Evolutionary conservation across 2,888 invertebrate species (phyloP).

Genomic region (Campoplex nolae): DNA sequence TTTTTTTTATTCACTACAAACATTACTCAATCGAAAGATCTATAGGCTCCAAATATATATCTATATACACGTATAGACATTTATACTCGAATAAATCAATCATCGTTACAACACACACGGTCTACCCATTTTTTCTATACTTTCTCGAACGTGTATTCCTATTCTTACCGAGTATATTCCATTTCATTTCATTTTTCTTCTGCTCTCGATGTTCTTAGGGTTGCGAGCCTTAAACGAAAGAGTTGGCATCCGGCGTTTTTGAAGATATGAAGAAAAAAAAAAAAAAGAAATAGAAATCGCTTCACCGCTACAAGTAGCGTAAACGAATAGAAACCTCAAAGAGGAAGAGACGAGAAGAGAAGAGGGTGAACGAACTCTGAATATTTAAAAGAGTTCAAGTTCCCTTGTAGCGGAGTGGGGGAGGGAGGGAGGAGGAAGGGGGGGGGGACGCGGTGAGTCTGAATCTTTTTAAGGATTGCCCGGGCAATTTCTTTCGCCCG

Average conservation of each 20-base stretch:
- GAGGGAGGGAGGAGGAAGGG: too few relatives aligned
- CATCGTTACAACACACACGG: constrained; percentile 50
- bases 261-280: not conserved
- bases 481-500: constrained; percentile 49
- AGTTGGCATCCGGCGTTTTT: not conserved
- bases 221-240: not conserved
- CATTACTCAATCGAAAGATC: constrained; percentile 52
- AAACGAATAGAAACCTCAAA: not conserved
- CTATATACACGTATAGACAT: not conserved
- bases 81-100: constrained; percentile 59
- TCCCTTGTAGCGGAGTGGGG: constrained; percentile 6
- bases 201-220: not conserved
- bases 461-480: constrained; percentile 64
- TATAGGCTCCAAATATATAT: not conserved
- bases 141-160: constrained; percentile 50
- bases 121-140: constrained; percentile 8
- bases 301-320: not conserved
- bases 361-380: constrained; percentile 55
- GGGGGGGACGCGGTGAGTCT: constrained; percentile 12
- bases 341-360: constrained; percentile 40
- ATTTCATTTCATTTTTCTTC: constrained; percentile 44
- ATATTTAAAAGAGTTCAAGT: constrained; percentile 68
- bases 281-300: not conserved
- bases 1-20: constrained; percentile 31
- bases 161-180: constrained; percentile 57